Percentiles rank a stretch among this genome's conserved stretches.
Conservation (phyloP, 2,113 vertebrate genomes). For the Ochotona princeps region DNA sequence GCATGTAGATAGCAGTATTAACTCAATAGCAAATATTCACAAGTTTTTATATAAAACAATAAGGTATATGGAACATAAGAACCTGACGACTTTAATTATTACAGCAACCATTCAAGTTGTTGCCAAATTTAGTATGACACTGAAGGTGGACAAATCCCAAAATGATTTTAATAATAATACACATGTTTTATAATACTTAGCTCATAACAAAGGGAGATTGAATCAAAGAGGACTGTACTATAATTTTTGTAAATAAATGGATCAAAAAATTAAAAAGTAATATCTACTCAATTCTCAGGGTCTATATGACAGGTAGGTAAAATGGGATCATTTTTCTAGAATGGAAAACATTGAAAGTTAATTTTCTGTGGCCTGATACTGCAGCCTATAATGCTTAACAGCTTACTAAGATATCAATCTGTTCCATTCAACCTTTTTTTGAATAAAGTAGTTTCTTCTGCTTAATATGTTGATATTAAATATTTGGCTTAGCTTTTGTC, state of each 20-base stretch:
- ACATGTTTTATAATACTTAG: not conserved
- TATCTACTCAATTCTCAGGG: not conserved
- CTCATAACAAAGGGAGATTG: constrained; percentile 25
- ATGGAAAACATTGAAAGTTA: not conserved
- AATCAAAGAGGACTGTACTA: not conserved
- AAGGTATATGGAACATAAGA: not conserved
- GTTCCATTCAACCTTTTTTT: not conserved
- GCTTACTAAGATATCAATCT: not conserved
- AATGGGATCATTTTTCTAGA: not conserved
- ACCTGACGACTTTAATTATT: not conserved
- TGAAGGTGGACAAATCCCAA: not conserved
- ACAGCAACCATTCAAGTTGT: not conserved
- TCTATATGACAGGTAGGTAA: not conserved
- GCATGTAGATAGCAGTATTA: not conserved
- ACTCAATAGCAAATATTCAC: not conserved
- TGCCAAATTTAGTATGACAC: not conserved
- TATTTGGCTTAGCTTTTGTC: not conserved
- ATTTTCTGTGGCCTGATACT: not conserved
- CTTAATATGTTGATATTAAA: not conserved
- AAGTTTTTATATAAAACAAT: not conserved
- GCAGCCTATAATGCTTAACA: not conserved
- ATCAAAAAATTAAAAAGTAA: not conserved
- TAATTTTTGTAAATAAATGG: not conserved
- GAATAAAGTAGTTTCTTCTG: not conserved
- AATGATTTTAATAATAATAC: not conserved